Evolutionary conservation across 1,140 invertebrate species (phyloP).

Genomic region (Andricus grossulariae): DNA sequence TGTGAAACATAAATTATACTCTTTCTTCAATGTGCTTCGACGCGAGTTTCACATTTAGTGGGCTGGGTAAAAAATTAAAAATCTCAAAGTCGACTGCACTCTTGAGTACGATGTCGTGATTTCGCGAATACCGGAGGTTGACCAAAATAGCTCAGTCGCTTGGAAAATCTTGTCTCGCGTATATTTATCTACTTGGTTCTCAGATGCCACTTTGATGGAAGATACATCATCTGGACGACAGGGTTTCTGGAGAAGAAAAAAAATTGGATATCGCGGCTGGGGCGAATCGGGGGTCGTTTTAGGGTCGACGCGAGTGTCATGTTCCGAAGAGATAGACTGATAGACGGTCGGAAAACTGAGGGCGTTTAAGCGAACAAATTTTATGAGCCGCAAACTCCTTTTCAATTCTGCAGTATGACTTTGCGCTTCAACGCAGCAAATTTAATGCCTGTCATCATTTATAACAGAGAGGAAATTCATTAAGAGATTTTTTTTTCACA

Average conservation of each 20-base stretch:
- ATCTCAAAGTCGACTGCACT: constrained; percentile 4
- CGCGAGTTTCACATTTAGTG: neutral
- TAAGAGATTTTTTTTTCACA: too few species aligned
- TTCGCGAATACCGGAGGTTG: constrained; percentile 21
- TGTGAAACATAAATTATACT: too few species aligned
- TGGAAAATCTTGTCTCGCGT: constrained; percentile 25
- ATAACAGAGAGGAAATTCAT: neutral
- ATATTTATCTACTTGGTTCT: constrained; percentile 24
- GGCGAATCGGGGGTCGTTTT: constrained; percentile 2
- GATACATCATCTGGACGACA: constrained; percentile 15
- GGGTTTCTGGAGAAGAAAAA: neutral
- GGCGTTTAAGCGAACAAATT: constrained; percentile 51
- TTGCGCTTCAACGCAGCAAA: neutral
- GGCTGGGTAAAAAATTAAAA: constrained; percentile 6
- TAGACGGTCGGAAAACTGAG: constrained; percentile 5
- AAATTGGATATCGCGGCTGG: constrained; percentile 13
- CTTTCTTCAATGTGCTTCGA: too few species aligned
- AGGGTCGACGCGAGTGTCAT: neutral
- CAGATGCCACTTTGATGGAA: constrained; percentile 18
- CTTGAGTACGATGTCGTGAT: neutral
- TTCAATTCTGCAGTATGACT: neutral
- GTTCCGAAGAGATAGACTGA: constrained; percentile 32
- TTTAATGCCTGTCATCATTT: neutral
- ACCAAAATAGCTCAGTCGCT: constrained; percentile 28
- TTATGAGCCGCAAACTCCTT: constrained; percentile 51